phyloP scores from a whole-genome alignment of 64 coral and sea anemone species.

The Orbicella faveolata region DNA sequence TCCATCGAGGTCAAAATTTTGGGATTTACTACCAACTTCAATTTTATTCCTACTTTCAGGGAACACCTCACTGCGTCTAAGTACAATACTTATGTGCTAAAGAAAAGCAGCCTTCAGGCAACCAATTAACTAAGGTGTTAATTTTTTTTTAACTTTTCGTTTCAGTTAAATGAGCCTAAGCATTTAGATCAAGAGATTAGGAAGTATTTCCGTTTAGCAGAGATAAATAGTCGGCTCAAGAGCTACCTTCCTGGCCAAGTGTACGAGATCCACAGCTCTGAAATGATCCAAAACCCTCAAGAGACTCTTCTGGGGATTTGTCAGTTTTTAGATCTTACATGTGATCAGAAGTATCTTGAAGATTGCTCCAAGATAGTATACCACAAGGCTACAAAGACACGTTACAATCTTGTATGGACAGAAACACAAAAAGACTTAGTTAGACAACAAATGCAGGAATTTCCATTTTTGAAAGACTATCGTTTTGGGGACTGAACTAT shows the following conservation, averaged over 20 bases:
- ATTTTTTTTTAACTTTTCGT: no score
- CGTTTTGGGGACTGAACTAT: conserved; percentile 26
- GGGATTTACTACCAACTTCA: no score
- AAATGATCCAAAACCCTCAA: conserved; percentile 49
- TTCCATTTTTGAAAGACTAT: conserved; percentile 63
- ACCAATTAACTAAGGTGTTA: no score
- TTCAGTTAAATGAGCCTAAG: conserved; percentile 46
- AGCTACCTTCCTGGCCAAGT: not conserved
- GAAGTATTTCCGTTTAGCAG: conserved; percentile 29
- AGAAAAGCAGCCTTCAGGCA: no score
- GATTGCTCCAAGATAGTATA: conserved; percentile 74
- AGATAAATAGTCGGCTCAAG: conserved; percentile 41
- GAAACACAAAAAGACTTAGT: conserved; percentile 35
- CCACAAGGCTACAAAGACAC: conserved; percentile 51
- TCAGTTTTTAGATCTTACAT: conserved; percentile 60
- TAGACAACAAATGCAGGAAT: conserved; percentile 37
- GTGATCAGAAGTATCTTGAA: conserved; percentile 62
- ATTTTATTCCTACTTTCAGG: no score
- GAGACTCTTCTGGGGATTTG: conserved; percentile 51
- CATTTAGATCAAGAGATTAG: conserved; percentile 28
- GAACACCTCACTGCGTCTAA: no score
- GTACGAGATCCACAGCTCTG: conserved; percentile 60
- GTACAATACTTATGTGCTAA: no score
- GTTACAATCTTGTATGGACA: conserved; percentile 63
- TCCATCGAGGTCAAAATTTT: no score